Conservation (phyloP, 2,797 vertebrate genomes). For the Danio jaintianensis region DNA sequence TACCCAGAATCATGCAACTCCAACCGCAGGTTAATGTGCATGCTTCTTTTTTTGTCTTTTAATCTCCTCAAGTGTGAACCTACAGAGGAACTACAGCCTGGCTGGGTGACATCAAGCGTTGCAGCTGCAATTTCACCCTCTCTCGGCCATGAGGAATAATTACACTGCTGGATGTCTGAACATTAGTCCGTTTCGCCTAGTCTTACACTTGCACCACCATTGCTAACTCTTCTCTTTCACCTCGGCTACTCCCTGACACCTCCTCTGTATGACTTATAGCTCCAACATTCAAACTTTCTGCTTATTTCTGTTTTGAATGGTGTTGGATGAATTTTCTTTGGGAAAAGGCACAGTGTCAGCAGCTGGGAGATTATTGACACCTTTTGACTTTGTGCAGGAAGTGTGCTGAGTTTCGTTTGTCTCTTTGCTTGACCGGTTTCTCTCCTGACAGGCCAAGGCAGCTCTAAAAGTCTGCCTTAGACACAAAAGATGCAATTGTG, state of each 20-base stretch:
- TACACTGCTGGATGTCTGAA: slow-evolving; percentile 73
- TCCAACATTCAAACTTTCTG: slow-evolving; percentile 43
- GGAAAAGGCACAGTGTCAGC: slow-evolving; percentile 65
- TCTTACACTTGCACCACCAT: slow-evolving; percentile 38
- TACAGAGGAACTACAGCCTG: slow-evolving; percentile 38
- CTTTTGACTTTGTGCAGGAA: slow-evolving; percentile 52
- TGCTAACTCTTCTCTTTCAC: not conserved
- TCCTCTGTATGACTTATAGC: slow-evolving; percentile 30
- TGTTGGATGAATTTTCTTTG: slow-evolving; percentile 58
- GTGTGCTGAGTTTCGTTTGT: slow-evolving; percentile 59
- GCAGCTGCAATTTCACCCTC: slow-evolving; percentile 75
- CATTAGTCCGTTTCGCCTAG: slow-evolving; percentile 61
- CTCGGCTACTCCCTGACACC: slow-evolving; percentile 29
- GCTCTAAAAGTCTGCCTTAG: slow-evolving; percentile 18
- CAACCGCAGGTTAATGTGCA: not conserved
- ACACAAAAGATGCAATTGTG: slow-evolving; percentile 4
- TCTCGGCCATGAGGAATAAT: slow-evolving; percentile 76
- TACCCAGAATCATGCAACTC: too few species aligned
- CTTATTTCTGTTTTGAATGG: slow-evolving; percentile 56
- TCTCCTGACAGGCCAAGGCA: slow-evolving; percentile 29
- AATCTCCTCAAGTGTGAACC: slow-evolving; percentile 47
- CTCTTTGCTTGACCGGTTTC: slow-evolving; percentile 39
- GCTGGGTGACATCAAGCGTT: slow-evolving; percentile 58
- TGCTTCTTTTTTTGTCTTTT: slow-evolving; percentile 28
- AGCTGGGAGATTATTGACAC: slow-evolving; percentile 71